A percentile compares a stretch with the other conserved stretches of the same genome.
phyloP scores from a whole-genome alignment of 2,888 invertebrate species.

The Coleophora deauratella region DNA sequence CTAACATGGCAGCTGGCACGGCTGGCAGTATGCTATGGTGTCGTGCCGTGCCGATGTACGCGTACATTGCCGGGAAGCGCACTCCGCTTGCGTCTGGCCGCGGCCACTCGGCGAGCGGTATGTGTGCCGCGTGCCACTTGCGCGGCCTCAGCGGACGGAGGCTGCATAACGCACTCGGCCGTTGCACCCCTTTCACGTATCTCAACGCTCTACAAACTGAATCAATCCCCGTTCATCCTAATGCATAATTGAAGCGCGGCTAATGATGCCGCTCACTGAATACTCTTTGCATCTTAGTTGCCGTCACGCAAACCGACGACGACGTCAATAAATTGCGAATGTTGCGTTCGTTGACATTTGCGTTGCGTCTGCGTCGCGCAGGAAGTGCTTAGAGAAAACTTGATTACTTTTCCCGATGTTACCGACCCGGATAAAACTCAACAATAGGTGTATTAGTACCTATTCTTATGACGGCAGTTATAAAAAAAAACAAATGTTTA shows the following conservation, averaged over 20 bases:
- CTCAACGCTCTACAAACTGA: slow-evolving; percentile 68
- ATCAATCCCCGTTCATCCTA: slow-evolving; percentile 41
- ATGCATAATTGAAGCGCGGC: slow-evolving; percentile 45
- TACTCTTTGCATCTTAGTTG: slow-evolving; percentile 22
- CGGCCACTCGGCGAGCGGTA: slow-evolving; percentile 52
- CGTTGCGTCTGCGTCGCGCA: slow-evolving; percentile 19
- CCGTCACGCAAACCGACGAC: slow-evolving; percentile 32
- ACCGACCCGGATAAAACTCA: slow-evolving; percentile 27
- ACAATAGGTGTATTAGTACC: slow-evolving; percentile 16
- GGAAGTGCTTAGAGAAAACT: slow-evolving; percentile 44
- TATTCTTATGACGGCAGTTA: background rate
- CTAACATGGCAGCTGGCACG: too few relatives aligned
- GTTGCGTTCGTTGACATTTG: slow-evolving; percentile 36
- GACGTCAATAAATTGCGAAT: slow-evolving; percentile 27
- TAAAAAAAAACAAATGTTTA: too few relatives aligned
- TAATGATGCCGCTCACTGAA: slow-evolving; percentile 27
- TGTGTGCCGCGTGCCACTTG: slow-evolving; percentile 32
- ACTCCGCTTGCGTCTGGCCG: slow-evolving; percentile 60
- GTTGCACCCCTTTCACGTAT: slow-evolving; percentile 68
- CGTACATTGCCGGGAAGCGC: slow-evolving; percentile 36
- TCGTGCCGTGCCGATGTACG: slow-evolving; percentile 9
- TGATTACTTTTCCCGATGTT: slow-evolving; percentile 26
- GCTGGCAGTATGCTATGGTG: background rate
- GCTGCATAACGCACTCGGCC: slow-evolving; percentile 48
- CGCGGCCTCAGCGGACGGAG: slow-evolving; percentile 19